Evolutionary conservation across 1,140 invertebrate genomes (phyloP), one percentile per base, ranked within the genome.

Genomic region (Galleria mellonella): DNA sequence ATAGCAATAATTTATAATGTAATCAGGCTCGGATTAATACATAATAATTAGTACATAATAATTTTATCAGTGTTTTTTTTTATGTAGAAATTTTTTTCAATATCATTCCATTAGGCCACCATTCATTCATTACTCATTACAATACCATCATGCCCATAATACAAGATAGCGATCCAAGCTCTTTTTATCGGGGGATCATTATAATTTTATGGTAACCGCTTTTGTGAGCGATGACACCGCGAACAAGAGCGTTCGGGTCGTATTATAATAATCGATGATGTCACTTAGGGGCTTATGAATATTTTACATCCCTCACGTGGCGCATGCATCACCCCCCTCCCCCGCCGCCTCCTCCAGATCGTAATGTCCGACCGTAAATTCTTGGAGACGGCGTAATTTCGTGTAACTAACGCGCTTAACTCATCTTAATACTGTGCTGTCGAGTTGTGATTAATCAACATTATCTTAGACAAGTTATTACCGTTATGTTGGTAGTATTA

Each of bases 261-360:
- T 49, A 51, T 56, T 56, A 51, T 48, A 48, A 51, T 56, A 56
- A 56, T 51, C 54, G 54, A 56, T 56, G 54, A 37, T 33, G 45
- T 56, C 54, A 56, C 54, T 56, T 56, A 51, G 44, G 32, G 36
- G 40, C 54, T 56, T 56, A 56, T 56, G 54, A 56, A 56, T 56
- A 56, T 56, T 56, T 51, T 48, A 56, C 47, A 51, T 55, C 36
- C 28, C 46, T 45, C 46, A 48, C 42, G 36, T 32, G n/a, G 46
- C 31, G n/a, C 32, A 12, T 29, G n/a, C 11, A 27, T 39, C 32
- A 27, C 38, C 15, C 1, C 13, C 3, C 13, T 9, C 11, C 28
- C 1, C 15, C 10, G 0, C 13, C 10, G 9, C 9, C 14, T 13
- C 10, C 23, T 2, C 38, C 42, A 23, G 17, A 23, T 23, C 17